Conservation (phyloP, 2,113 vertebrate species). For the Cynocephalus volans region DNA sequence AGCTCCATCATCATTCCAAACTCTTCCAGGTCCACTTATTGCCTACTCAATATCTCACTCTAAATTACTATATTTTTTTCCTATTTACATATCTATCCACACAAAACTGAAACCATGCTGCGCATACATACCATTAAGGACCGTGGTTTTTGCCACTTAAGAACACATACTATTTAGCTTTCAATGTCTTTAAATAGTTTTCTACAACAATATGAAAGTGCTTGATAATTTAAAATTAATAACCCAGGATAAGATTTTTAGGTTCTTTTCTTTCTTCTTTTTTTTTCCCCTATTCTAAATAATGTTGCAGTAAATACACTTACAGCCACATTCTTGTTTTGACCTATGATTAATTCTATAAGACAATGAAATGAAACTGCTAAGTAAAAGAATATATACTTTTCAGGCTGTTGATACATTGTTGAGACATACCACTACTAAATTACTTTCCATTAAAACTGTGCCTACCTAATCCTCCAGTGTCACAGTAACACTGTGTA, state of each 20-base stretch:
- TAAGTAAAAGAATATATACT: not conserved
- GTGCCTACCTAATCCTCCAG: not conserved
- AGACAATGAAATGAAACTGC: conserved; percentile 28
- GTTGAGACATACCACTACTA: not conserved
- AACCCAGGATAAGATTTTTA: not conserved
- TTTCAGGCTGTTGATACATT: not conserved
- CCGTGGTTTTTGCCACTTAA: not conserved
- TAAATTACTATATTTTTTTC: not conserved
- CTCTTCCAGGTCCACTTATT: not conserved
- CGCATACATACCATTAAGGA: not conserved
- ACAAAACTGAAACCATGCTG: conserved; percentile 33
- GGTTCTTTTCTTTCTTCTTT: not conserved
- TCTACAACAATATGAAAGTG: not conserved
- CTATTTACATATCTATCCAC: not conserved
- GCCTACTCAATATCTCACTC: not conserved
- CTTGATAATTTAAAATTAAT: conserved; percentile 27
- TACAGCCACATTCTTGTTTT: not conserved
- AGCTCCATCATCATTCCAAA: not conserved
- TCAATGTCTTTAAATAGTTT: conserved; percentile 28
- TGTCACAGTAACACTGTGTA: not conserved
- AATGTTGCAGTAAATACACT: not conserved
- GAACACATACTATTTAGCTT: conserved; percentile 32
- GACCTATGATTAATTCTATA: not conserved
- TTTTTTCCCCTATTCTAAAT: not conserved
- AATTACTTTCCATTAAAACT: not conserved